These are phyloP conservation scores for Uropsilus gracilis DNA, from an alignment of 2,113 vertebrate species.

Conservation along the genomic window DNA sequence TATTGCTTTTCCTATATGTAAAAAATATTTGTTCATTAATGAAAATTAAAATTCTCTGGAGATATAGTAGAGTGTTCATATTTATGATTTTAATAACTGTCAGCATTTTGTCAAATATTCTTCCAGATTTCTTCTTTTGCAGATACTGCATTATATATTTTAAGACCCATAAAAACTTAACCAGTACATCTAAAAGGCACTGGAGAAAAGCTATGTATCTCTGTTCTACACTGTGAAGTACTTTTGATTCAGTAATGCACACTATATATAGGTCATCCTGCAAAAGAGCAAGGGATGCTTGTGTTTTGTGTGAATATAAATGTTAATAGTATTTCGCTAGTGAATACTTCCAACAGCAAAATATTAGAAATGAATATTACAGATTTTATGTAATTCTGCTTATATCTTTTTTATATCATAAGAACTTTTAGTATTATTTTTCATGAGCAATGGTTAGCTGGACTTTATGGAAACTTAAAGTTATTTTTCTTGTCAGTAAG, in stretches of 20 bases:
- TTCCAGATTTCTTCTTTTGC: neutral
- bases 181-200: neutral
- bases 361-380: neutral
- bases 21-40: neutral
- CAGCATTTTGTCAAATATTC: neutral
- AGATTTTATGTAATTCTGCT: neutral
- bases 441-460: neutral
- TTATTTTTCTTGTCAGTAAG: neutral
- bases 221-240: neutral
- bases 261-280: neutral
- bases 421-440: conserved; percentile 7
- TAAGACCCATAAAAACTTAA: neutral
- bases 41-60: neutral
- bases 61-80: neutral
- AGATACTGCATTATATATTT: neutral
- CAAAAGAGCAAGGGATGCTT: neutral
- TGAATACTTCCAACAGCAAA: neutral
- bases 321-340: neutral
- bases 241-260: neutral
- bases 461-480: conserved; percentile 19
- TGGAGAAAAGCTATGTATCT: neutral
- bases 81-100: neutral
- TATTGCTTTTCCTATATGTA: neutral
- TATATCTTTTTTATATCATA: neutral
- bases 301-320: neutral